Conservation (phyloP, 2,797 vertebrate genomes). For the Leucoraja ocellata region DNA sequence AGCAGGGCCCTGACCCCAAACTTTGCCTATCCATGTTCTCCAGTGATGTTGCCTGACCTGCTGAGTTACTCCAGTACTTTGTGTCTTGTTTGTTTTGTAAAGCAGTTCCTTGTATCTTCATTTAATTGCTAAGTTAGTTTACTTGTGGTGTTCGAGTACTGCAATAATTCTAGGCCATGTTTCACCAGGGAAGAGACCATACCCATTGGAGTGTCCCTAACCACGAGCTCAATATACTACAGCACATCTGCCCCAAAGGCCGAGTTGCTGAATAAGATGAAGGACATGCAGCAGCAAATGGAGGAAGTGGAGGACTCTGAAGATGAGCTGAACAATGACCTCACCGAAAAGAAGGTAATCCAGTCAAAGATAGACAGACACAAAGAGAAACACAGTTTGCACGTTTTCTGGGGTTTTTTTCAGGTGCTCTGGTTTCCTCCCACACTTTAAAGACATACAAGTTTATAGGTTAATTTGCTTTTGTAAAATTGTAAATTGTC, state of each 20-base stretch:
- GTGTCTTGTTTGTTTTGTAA: no score
- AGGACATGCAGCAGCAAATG: conserved; percentile 75
- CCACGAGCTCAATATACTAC: conserved; percentile 87
- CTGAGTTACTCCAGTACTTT: no score
- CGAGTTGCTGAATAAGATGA: conserved; percentile 95
- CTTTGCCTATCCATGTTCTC: no score
- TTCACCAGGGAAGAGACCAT: conserved; percentile 66
- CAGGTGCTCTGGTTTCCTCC: no score
- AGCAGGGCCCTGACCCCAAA: no score
- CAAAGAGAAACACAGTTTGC: neutral
- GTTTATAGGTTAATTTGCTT: no score
- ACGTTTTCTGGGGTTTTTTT: no score
- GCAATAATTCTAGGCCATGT: neutral
- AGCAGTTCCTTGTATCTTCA: no score
- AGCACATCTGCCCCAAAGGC: conserved; percentile 96
- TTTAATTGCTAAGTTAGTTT: neutral
- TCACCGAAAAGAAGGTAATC: conserved; percentile 87
- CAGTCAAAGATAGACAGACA: neutral
- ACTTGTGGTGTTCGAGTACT: neutral
- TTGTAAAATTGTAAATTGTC: no score
- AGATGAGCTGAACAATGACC: conserved; percentile 79
- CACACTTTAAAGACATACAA: no score
- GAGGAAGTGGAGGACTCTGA: conserved; percentile 73
- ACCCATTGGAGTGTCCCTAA: conserved; percentile 63
- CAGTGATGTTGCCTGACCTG: no score